Evolutionary conservation across 2,888 invertebrate genomes (phyloP), one percentile per base, ranked within the genome.

Genomic region (Xylocampa areola): DNA sequence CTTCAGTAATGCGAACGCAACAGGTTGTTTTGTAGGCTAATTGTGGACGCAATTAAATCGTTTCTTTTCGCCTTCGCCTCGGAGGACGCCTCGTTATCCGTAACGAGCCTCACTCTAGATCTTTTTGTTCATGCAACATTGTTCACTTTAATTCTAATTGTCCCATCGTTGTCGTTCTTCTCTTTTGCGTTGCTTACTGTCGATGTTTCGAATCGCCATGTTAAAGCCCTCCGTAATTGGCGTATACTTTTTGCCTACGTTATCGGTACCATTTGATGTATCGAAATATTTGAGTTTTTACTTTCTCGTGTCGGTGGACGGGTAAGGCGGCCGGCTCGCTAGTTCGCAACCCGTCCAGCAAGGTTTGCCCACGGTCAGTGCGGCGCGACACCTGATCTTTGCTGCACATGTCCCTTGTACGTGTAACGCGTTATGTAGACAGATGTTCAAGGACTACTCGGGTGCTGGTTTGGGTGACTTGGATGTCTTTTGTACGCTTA

Each of bases 321-420:
- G 70, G 64, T 57, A 64, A 68, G 74, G 54, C 77, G 79, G 80
- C 82, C 81, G 81, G 83, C 84, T 85, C 81, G 69, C n/a, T n/a
- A n/a, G n/a, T n/a, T n/a, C n/a, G 67, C 36, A 88, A 91, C 91
- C 82, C 82, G 91, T 92, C 86, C 75, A 74, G 81, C 77, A 77
- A 77, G 84, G 86, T 85, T 88, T 87, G 88, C 68, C 87, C 87
- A 85, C 91, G 90, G 92, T 88, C 90, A 89, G 86, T 85, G 84
- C 87, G 90, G 88, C 88, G 81, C 84, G 92, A 92, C 92, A 93
- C 91, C 92, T 92, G 93, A 93, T 91, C 90, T 86, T 73, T 71
- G 73, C 75, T 83, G 82, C 90, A 89, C 86, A 90, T 89, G 90
- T 81, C 85, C 78, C 76, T 67, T 79, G 70, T 77, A 71, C 73